Percentiles rank a stretch among this genome's conserved stretches.
phyloP scores from a whole-genome alignment of 2,113 vertebrate species.

The Phalacrocorax pelagicus region DNA sequence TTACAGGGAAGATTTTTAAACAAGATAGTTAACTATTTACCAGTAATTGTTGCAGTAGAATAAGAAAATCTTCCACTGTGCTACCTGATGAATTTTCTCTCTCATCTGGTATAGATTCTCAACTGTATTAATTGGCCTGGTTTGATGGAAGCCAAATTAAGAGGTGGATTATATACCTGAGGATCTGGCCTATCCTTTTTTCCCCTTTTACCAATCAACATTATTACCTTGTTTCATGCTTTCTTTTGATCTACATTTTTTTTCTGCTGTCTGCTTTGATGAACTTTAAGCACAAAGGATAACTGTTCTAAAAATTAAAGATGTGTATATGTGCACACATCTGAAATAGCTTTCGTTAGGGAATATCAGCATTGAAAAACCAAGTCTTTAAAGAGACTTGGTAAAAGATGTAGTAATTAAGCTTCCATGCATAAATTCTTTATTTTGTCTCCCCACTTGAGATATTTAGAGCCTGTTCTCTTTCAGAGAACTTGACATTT shows the following conservation, averaged over 20 bases:
- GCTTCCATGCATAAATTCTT: not conserved
- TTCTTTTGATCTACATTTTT: not conserved
- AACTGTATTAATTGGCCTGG: not conserved
- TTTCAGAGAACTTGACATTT: constrained; percentile 45
- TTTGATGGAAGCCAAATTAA: not conserved
- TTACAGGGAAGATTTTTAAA: not conserved
- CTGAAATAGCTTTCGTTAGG: not conserved
- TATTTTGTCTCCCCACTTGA: not conserved
- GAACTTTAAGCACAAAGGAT: not conserved
- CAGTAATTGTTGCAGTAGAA: not conserved
- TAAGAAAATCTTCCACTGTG: not conserved
- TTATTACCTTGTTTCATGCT: not conserved
- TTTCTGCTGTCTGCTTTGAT: not conserved
- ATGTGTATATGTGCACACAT: not conserved
- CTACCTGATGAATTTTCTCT: not conserved
- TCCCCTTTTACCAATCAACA: not conserved
- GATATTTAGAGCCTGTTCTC: not conserved
- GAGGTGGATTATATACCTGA: not conserved
- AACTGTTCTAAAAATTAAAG: not conserved
- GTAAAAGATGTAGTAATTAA: not conserved
- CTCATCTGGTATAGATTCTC: not conserved
- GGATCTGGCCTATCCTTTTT: not conserved
- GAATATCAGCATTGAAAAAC: not conserved
- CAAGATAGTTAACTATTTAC: not conserved
- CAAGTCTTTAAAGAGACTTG: not conserved